Evolutionary conservation across 2,888 invertebrate species (phyloP).

Genomic region (Chrysolina oricalcia): DNA sequence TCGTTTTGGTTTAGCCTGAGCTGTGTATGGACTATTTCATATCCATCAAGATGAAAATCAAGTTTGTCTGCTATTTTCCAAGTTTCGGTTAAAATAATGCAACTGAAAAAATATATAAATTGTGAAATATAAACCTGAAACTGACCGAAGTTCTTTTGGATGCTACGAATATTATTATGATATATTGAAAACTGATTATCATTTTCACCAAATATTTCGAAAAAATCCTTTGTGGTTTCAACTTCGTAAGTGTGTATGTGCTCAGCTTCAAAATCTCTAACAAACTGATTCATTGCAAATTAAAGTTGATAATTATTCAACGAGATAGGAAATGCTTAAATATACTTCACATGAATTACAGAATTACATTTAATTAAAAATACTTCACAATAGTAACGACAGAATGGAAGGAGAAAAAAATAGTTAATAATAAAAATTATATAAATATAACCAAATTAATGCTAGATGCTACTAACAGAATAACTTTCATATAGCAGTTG

Average conservation of each 20-base stretch:
- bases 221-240: background rate
- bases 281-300: background rate
- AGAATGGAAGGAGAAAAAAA: too few species aligned
- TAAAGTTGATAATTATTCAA: background rate
- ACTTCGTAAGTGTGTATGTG: background rate
- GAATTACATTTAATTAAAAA: background rate
- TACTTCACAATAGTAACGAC: background rate
- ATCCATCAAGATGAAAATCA: background rate
- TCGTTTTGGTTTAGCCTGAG: background rate
- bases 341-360: background rate
- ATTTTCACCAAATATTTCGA: background rate
- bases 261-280: slow-evolving; percentile 3
- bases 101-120: background rate
- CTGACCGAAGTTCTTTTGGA: background rate
- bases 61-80: background rate
- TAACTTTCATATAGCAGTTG: too few species aligned
- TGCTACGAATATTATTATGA: background rate
- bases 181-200: slow-evolving; percentile 6
- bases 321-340: background rate
- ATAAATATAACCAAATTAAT: too few species aligned
- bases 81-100: background rate
- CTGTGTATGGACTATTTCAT: background rate
- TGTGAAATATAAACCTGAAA: slow-evolving; percentile 3
- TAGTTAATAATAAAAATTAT: too few species aligned
- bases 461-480: too few species aligned